Base-by-base conservation (phyloP, 2,797 vertebrate species). In the Pelochelys cantorii region DNA sequence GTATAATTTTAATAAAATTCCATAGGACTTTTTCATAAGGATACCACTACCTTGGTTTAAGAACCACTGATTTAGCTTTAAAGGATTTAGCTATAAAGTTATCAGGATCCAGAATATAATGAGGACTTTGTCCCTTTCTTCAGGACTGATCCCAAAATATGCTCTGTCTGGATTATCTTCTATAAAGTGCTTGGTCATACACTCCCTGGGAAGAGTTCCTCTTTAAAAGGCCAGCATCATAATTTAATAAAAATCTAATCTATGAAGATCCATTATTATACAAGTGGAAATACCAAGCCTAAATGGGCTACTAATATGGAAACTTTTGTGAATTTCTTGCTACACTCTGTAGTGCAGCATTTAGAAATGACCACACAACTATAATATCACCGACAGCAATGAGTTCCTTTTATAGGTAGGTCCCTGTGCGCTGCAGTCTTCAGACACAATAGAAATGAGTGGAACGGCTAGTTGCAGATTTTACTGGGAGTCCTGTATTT, bases 291-390 rank as follows among this genome's bases (percentile, higher is more conserved):
- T 95, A 96, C 48, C 82, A 92, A 96, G 86, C 85, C 75, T 71
- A 96, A 96, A 93, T 82, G 87, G 89, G 90, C 92, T 85, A 93
- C 68, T 81, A 89, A 90, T 77, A 90, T 81, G 84, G 95, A 96
- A 96, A 79, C 82, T 62, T 94, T 77, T 77, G 84, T 81, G 78
- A 95, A 95, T 92, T 96, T 84, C 92, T 96, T 81, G 31, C 84
- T 92, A 88, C 60, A 81, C 94, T 93, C 75, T 87, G 84, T 92
- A 87, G 54, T 93, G 60, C 57, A 90, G 82, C 60, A 23, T 94
- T 97, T 95, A 95, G 88, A 97, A 96, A 97, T 97, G 96, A 95
- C 94, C 96, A 89, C 92, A 95, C 14, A 86, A 92, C 93, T 93
- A 92, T 93, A 95, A 96, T 94, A 96, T 90, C 90, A 96, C 95